Evolutionary conservation across 2,797 vertebrate species (phyloP).

Genomic region (Nannoperca obscura): DNA sequence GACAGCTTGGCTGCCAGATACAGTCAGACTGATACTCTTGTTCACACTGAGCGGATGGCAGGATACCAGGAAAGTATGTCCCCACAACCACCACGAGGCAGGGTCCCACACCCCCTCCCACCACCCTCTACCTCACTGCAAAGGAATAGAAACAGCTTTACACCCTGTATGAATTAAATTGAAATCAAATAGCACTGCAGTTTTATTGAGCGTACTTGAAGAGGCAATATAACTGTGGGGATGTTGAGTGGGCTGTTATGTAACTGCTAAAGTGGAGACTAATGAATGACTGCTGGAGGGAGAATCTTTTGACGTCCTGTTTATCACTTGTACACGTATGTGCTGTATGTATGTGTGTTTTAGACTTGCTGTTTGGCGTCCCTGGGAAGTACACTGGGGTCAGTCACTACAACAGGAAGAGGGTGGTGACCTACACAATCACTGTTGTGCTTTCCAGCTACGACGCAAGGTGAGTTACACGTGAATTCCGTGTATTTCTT

Average conservation of each 20-base stretch:
- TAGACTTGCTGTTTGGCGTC: slow-evolving; percentile 95
- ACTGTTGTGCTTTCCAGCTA: slow-evolving; percentile 93
- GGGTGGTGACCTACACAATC: slow-evolving; percentile 93
- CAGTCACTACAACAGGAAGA: slow-evolving; percentile 89
- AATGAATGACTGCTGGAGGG: not conserved
- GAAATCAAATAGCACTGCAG: not conserved
- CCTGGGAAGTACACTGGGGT: slow-evolving; percentile 93
- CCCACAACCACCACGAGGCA: not conserved
- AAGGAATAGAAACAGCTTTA: not conserved
- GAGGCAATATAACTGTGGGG: not conserved
- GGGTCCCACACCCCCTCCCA: not conserved
- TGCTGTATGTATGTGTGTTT: slow-evolving; percentile 17
- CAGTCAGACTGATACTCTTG: slow-evolving; percentile 8
- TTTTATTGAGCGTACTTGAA: not conserved
- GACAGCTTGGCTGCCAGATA: slow-evolving; percentile 12
- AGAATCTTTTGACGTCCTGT: not conserved
- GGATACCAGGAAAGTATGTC: not conserved
- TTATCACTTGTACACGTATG: not conserved
- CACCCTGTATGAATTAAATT: not conserved
- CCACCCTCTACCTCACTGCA: not conserved
- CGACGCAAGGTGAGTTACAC: slow-evolving; percentile 88
- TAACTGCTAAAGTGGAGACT: not conserved
- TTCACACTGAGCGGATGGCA: slow-evolving; percentile 14
- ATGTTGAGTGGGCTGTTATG: not conserved
- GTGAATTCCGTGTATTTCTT: too few relatives aligned